Base-by-base conservation (phyloP, 2,888 invertebrate species). In the Nomada fucata region DNA sequence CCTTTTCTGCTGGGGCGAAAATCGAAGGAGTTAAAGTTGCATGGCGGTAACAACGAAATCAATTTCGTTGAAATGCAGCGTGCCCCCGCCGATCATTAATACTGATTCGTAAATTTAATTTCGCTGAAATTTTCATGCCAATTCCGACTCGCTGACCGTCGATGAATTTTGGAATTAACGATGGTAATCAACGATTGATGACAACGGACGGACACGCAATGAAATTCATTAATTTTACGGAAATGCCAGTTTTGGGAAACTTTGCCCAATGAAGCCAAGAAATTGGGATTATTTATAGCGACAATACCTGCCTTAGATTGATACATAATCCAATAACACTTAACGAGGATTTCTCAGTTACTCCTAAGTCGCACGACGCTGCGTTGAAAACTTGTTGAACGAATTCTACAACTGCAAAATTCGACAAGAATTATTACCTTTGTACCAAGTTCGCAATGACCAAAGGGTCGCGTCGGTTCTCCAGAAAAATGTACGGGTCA, bases 101-200 rank as follows among this genome's bases (percentile, higher is more conserved):
- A 68, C 55, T 18, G 68, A 68, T 68, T 57, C 55, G 55, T 67
- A 53, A 67, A 53, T 67, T 67, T 67, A 53, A 53, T 67, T 36
- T 13, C 53, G 5, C 2, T 36, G 65, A 36, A 67, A 53, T 53
- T 53, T 53, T 68, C 68, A 44, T 68, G 55, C 44, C 57, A 57
- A 42, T 55, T 26, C 18, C 68, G 15, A 44, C 42, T 57, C 23
- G 42, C 18, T 13, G 18, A n/a, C 23, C 10, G 18, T 4, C 23
- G 0, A 26, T 20, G 10, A 68, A 57, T 23, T 67, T 20, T 36
- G 53, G 53, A 42, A 68, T 68, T 44, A 57, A 26, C 42, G 42
- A 18, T 15, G 70, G 15, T 26, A 23, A 23, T n/a, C n/a, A 20
- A 44, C 61, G 13, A 63, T 47, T 13, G 47, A 47, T 47, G 47